These are phyloP conservation scores for Pheosia gnoma DNA, from an alignment of 2,888 invertebrate genomes.

Conservation along the genomic window DNA sequence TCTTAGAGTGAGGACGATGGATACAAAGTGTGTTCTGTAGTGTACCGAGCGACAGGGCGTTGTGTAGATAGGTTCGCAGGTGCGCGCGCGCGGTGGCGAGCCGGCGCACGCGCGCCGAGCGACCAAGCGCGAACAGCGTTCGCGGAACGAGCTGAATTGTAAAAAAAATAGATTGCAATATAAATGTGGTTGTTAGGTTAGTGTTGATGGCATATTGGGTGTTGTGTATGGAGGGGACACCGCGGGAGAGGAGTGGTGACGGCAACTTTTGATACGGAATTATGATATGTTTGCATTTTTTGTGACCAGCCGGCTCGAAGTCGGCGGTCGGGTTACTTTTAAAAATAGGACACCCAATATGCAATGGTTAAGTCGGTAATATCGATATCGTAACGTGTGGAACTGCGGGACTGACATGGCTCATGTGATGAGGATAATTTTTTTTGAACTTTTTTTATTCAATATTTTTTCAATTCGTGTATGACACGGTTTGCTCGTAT, in stretches of 20 bases:
- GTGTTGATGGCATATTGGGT: conserved; percentile 75
- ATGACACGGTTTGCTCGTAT: conserved; percentile 72
- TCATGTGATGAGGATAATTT: conserved; percentile 80
- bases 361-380: conserved; percentile 60
- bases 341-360: conserved; percentile 56
- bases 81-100: conserved; percentile 37
- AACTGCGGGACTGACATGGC: conserved; percentile 76
- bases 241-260: conserved; percentile 29
- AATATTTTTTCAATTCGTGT: conserved; percentile 72
- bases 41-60: conserved; percentile 77
- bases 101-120: conserved; percentile 19
- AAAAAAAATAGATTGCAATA: conserved; percentile 79
- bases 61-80: conserved; percentile 75
- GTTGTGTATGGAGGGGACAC: conserved; percentile 74
- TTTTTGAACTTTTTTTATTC: conserved; percentile 52
- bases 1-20: conserved; percentile 71
- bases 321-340: conserved; percentile 12
- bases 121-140: conserved; percentile 51
- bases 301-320: conserved; percentile 13
- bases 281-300: conserved; percentile 17
- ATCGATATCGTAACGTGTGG: conserved; percentile 64
- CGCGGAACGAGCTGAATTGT: conserved; percentile 69
- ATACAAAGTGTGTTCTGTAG: conserved; percentile 83
- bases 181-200: conserved; percentile 74
- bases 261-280: conserved; percentile 19